Percentiles rank a stretch among this genome's conserved stretches.
phyloP scores from a whole-genome alignment of 2,888 invertebrate species.

The Cheilosia pagana region DNA sequence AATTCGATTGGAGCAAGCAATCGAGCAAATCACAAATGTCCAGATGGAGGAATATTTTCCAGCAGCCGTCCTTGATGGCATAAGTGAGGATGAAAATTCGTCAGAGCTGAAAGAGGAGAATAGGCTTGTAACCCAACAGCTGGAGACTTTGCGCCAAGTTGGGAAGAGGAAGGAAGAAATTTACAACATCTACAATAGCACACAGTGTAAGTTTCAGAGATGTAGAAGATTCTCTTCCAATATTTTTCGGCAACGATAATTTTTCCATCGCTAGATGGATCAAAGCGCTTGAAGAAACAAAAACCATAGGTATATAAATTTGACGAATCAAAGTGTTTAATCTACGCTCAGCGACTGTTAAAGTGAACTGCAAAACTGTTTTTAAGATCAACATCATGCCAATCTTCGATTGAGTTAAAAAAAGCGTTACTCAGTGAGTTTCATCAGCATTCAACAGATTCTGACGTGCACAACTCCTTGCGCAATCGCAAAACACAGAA shows the following conservation, averaged over 20 bases:
- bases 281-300: slow-evolving; percentile 29
- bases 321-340: slow-evolving; percentile 10
- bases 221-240: slow-evolving; percentile 27
- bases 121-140: slow-evolving; percentile 7
- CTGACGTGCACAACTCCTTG: slow-evolving; percentile 40
- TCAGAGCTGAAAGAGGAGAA: slow-evolving; percentile 35
- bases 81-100: slow-evolving; percentile 2
- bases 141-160: slow-evolving; percentile 15
- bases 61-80: not conserved
- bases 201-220: slow-evolving; percentile 12
- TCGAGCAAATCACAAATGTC: slow-evolving; percentile 6
- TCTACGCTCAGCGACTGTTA: slow-evolving; percentile 8
- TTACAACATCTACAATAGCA: not conserved
- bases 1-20: slow-evolving; percentile 12
- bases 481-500: slow-evolving; percentile 28
- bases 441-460: slow-evolving; percentile 30
- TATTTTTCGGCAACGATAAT: slow-evolving; percentile 29
- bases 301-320: slow-evolving; percentile 4
- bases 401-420: slow-evolving; percentile 42
- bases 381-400: slow-evolving; percentile 19
- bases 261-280: slow-evolving; percentile 27
- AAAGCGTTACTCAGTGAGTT: slow-evolving; percentile 27
- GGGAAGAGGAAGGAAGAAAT: slow-evolving; percentile 40
- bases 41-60: slow-evolving; percentile 30
- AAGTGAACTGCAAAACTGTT: slow-evolving; percentile 49